Evolutionary conservation across 2,113 vertebrate genomes (phyloP).

Genomic region (Oryctolagus cuniculus): mOryCun1.1 NC_091435.1:56520501-56521000

Average conservation of each 20-base stretch:
- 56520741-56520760: neutral
- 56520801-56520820: neutral
- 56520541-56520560: neutral
- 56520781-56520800: neutral
- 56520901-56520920: too few relatives aligned
- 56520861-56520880: too few relatives aligned
- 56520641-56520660: conserved; percentile 19
- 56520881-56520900: too few relatives aligned
- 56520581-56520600: neutral
- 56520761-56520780: neutral
- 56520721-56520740: neutral
- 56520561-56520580: neutral
- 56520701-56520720: neutral
- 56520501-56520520: too few relatives aligned
- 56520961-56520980: too few relatives aligned
- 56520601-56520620: neutral
- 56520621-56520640: neutral
- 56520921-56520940: too few relatives aligned
- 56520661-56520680: neutral
- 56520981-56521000: too few relatives aligned
- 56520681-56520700: conserved; percentile 40
- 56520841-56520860: neutral
- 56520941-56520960: too few relatives aligned
- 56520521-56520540: neutral
- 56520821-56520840: neutral